Evolutionary conservation across 2,113 vertebrate species (phyloP), one percentile per base, ranked within the genome.

Genomic region (Scalopus aquaticus): DNA sequence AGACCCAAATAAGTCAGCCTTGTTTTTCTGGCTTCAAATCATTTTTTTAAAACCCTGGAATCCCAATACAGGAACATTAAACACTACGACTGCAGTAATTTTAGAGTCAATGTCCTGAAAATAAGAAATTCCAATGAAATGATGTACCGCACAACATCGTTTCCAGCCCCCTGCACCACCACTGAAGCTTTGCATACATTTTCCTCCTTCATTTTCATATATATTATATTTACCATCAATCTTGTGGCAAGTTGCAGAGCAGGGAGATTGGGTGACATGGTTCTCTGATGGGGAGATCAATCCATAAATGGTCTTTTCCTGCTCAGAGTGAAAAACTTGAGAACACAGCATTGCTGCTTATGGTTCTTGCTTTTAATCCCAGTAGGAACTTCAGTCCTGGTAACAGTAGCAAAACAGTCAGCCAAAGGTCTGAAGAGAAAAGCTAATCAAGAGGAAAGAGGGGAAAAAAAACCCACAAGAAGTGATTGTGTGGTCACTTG

Each of bases 81-180:
- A 97, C 81, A 94, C 60, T 78, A 46, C 6, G 20, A 89, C 69
- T 96, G 30, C 51, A 95, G 96, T 96, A 95, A 96, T 97, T 96
- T 96, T 93, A 93, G 89, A 97, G 91, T 77, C 91, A 95, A 37
- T 96, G 95, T 96, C 73, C 92, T 95, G 96, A 97, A 97, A 98
- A 97, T 88, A 86, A 98, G 95, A 97, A 98, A 96, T 96, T 95
- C 89, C 37, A 44, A 67, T 95, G 89, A 95, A 97, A 93, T 96
- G 2, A 96, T 96, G 60, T 80, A 78, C 80, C 81, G 39, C 37
- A 70, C 42, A 91, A 77, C 54, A 62, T 92, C 16, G 24, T 96
- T 98, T 95, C 91, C 79, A 96, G 77, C 22, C 82, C 44, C 93
- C n/a, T 90, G 54, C 37, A 79, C 56, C 56, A 87, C 51, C 42